Evolutionary conservation across 2,797 vertebrate species (phyloP), one percentile per base, ranked within the genome.

Genomic region (Poeciliopsis paucimaculata): DNA sequence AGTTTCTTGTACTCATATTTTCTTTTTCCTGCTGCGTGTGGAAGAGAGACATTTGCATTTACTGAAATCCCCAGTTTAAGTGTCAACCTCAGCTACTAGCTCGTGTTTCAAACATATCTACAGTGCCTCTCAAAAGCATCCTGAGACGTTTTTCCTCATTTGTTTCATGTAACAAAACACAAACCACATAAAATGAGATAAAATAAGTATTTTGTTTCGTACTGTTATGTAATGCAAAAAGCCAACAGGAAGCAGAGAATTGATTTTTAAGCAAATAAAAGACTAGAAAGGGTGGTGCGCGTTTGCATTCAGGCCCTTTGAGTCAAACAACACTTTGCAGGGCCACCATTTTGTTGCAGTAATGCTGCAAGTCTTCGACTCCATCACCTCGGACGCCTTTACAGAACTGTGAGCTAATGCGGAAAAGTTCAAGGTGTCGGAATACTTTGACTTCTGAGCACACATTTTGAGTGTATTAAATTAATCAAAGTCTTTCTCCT

Each of bases 401-500:
- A 39, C 9, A 11, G 20, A 66, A 66, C 34, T 41, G 18, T 66
- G 23, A 66, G 26, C 1, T 41, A 39, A 39, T 20, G 9, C 8
- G 0, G 62, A 66, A 41, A 41, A 9, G 60, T 36, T 64, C 28
- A 64, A 26, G 4, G 28, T 23, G 9, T 66, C 36, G 39, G 16
- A 39, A 66, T 23, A 12, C 34, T 66, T 23, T 11, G 34, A 23
- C 9, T 36, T 26, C 10, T 39, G 28, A 12, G 16, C 20, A 1
- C 31, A 15, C 1, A 6, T 39, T 39, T 26, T 39, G 53, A 57
- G 55, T 45, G 55, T 7, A 31, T 20, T 13, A 34, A 71, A 45
- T 46, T 71, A 72, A 28, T 45, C 47, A 83, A 73, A 77, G 77
- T 75, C 28, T 46, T 34, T 60, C 72, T 77, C 45, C 76, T 87